phyloP scores from a whole-genome alignment of 2,797 vertebrate genomes.

The Schizopygopsis malacanthus region DNA sequence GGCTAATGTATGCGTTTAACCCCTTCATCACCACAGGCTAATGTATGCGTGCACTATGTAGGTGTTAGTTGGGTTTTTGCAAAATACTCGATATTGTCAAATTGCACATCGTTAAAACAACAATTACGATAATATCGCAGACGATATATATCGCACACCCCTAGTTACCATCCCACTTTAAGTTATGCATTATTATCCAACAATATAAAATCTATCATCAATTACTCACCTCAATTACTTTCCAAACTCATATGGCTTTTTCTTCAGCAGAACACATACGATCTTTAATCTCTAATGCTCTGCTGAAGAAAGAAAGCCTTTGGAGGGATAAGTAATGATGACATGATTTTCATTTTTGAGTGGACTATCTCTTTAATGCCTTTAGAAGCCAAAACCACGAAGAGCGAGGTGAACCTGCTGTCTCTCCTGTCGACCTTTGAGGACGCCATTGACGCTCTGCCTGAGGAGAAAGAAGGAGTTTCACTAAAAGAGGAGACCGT shows the following conservation, averaged over 20 bases:
- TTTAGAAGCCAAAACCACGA: constrained; percentile 72
- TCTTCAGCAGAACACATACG: background rate
- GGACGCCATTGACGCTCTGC: constrained; percentile 68
- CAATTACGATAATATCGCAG: no score
- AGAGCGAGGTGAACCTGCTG: constrained; percentile 77
- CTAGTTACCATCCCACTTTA: background rate
- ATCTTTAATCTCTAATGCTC: no score
- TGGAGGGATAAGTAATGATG: background rate
- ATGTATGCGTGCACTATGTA: no score
- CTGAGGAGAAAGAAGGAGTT: constrained; percentile 67
- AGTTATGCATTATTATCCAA: background rate
- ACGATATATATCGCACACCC: no score
- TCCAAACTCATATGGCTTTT: background rate
- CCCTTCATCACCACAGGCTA: no score
- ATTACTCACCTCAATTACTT: no score
- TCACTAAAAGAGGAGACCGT: constrained; percentile 57
- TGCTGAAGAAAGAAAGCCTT: no score
- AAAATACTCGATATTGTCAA: no score
- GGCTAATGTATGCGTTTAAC: no score
- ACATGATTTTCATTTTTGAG: no score
- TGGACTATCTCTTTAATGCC: background rate
- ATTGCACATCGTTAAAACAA: no score
- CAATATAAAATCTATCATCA: background rate
- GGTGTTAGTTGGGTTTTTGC: no score
- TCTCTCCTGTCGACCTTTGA: constrained; percentile 77